Evolutionary conservation across 2,113 vertebrate species (phyloP).

Genomic region (Labrus mixtus): DNA sequence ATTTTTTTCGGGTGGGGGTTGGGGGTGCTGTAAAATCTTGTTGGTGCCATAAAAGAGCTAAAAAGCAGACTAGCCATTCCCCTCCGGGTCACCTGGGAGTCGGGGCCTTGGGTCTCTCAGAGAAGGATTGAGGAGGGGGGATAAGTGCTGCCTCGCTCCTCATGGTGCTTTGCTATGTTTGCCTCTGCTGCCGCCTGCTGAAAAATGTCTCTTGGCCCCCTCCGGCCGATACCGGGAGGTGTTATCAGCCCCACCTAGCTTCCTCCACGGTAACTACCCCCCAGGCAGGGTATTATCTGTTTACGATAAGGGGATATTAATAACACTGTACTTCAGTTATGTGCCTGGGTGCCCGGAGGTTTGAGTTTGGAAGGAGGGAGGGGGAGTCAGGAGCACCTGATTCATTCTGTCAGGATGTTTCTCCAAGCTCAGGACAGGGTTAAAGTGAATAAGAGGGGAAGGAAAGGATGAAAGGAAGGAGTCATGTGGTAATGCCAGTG

Average conservation of each 20-base stretch:
- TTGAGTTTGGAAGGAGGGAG: slow-evolving; percentile 10
- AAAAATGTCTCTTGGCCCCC: slow-evolving; percentile 70
- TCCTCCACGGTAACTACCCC: slow-evolving; percentile 74
- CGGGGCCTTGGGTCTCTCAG: slow-evolving; percentile 19
- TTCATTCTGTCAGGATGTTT: slow-evolving; percentile 70
- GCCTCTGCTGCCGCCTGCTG: slow-evolving; percentile 48
- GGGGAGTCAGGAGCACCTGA: slow-evolving; percentile 54
- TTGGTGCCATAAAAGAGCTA: slow-evolving; percentile 57
- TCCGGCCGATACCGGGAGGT: slow-evolving; percentile 62
- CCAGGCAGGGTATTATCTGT: slow-evolving; percentile 79
- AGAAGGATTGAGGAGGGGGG: slow-evolving; percentile 53
- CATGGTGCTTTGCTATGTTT: slow-evolving; percentile 26
- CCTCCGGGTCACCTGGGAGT: slow-evolving; percentile 57
- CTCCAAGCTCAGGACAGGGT: slow-evolving; percentile 38
- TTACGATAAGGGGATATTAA: slow-evolving; percentile 83
- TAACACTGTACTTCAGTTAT: slow-evolving; percentile 77
- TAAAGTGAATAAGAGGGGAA: slow-evolving; percentile 10
- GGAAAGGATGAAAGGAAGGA: slow-evolving; percentile 15
- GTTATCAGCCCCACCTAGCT: slow-evolving; percentile 71
- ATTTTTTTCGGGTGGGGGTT: neutral
- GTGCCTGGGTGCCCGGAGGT: slow-evolving; percentile 56
- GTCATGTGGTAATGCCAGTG: slow-evolving; percentile 13
- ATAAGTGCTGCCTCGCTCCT: slow-evolving; percentile 56
- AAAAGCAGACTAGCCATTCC: slow-evolving; percentile 30
- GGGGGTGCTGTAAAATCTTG: slow-evolving; percentile 30